phyloP scores from a whole-genome alignment of 1,140 invertebrate species.

The Drosophila ohnishii region DNA sequence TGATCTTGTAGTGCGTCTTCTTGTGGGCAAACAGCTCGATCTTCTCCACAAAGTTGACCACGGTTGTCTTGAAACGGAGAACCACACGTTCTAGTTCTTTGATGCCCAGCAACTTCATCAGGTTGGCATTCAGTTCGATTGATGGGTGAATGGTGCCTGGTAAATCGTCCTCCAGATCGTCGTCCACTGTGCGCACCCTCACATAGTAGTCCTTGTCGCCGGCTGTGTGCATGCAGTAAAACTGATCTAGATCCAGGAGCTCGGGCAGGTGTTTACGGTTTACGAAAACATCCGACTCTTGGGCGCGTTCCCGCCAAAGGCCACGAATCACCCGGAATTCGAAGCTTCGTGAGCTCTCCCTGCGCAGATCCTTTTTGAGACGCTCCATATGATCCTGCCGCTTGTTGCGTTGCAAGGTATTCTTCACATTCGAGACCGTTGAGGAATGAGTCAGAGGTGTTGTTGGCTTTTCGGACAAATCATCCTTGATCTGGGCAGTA shows the following conservation, averaged over 20 bases:
- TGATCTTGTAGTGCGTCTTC: constrained; percentile 83
- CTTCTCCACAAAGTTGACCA: constrained; percentile 83
- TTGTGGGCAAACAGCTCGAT: constrained; percentile 85
- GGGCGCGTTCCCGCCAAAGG: constrained; percentile 68
- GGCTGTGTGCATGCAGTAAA: constrained; percentile 70
- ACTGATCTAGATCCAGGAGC: constrained; percentile 72
- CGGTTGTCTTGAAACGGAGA: constrained; percentile 68
- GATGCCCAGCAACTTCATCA: constrained; percentile 77
- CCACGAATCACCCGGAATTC: constrained; percentile 77
- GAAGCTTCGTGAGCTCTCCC: constrained; percentile 65
- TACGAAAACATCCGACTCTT: constrained; percentile 80
- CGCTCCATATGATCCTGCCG: constrained; percentile 75
- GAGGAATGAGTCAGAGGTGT: constrained; percentile 56
- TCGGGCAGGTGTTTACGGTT: constrained; percentile 69
- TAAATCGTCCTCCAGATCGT: constrained; percentile 49
- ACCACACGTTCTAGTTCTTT: constrained; percentile 75
- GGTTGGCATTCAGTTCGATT: constrained; percentile 77
- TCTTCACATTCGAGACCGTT: constrained; percentile 65
- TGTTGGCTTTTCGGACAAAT: constrained; percentile 19
- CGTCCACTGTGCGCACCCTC: constrained; percentile 54
- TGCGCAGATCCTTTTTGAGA: constrained; percentile 68
- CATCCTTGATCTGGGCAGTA: constrained; percentile 56
- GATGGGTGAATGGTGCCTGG: constrained; percentile 71
- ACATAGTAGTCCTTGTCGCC: constrained; percentile 80
- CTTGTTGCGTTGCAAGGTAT: constrained; percentile 61